A percentile compares a stretch with the other conserved stretches of the same genome.
Evolutionary conservation across 1,140 invertebrate genomes (phyloP).

Genomic region (Semibalanus balanoides): DNA sequence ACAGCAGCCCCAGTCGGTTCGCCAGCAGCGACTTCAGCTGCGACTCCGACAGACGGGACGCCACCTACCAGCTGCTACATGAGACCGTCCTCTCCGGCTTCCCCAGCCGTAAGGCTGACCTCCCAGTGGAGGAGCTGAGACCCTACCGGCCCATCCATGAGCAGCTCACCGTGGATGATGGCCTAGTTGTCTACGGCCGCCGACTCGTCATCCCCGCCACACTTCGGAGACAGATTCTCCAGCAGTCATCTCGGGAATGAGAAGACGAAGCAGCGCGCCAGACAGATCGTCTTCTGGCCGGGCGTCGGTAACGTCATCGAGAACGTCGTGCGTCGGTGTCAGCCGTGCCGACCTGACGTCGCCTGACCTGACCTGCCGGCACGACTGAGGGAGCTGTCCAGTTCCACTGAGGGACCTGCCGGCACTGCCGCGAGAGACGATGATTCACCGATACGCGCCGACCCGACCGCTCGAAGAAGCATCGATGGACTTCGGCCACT

Average conservation of each 20-base stretch:
- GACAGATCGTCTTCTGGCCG: slow-evolving; percentile 22
- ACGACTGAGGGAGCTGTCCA: too few species aligned
- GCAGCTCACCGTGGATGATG: slow-evolving; percentile 6
- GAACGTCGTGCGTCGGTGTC: slow-evolving; percentile 16
- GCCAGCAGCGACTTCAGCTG: too few species aligned
- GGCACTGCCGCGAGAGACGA: slow-evolving; percentile 11
- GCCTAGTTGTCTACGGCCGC: slow-evolving; percentile 9
- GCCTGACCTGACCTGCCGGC: too few species aligned
- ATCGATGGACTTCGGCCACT: too few species aligned
- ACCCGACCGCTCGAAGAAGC: slow-evolving; percentile 22
- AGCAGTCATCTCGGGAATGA: slow-evolving; percentile 4
- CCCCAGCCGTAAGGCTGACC: too few species aligned
- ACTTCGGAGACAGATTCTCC: too few species aligned
- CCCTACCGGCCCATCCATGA: too few species aligned
- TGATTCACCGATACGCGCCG: slow-evolving; percentile 17
- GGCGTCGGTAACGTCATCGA: slow-evolving; percentile 20
- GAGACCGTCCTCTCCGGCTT: too few species aligned
- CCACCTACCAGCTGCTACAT: too few species aligned
- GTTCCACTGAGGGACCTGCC: slow-evolving; percentile 13
- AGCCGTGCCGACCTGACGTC: slow-evolving; percentile 18
- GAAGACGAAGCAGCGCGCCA: slow-evolving; percentile 17
- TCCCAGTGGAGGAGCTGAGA: too few species aligned
- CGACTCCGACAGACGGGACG: too few species aligned
- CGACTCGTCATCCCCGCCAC: slow-evolving; percentile 8
- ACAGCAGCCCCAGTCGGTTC: too few species aligned